Base-by-base conservation (phyloP, 2,113 vertebrate genomes). In the Peromyscus leucopus region DNA sequence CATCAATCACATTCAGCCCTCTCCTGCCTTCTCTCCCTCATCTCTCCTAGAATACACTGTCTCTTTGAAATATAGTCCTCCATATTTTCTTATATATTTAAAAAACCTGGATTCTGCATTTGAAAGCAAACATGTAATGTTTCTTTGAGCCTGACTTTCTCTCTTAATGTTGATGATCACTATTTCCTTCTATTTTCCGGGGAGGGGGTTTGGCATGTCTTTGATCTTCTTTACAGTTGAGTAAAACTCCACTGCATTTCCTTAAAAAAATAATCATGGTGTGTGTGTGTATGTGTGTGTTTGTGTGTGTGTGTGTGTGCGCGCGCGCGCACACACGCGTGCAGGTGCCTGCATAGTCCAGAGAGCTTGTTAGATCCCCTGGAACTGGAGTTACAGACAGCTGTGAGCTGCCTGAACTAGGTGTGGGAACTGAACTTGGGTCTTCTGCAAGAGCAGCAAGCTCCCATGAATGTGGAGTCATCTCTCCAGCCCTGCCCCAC, bases 181-280 rank as follows among this genome's bases (percentile, higher is more conserved):
- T 57, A 42, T 28, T 89, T 75, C 7, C n/a, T 42, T 59, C 24
- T 57, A 19, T 89, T 75, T 75, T 69, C 67, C 67, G 16, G 67
- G 31, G 31, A 2, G 31, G 0, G 16, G 16, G 15, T 5, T 28
- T 31, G 65, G 24, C 17, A 2, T n/a, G 16, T 7, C 42, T 74
- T 39, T 48, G 17, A 51, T 74, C 5, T 17, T 74, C 36, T 57
- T 89, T 59, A 55, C 28, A 8, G 51, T 71, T 89, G 51, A 74
- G 24, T 28, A 57, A 72, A 26, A 57, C 24, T 39, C 36, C 36
- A 89, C 6, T 87, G 36, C 7, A 72, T n/a, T 71, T 26, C 7
- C 26, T 69, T 42, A 46, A 83, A 28, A 83, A 55, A 80, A 48
- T 7, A 51, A 28, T 15, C 15, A 28, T 78, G 42, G 46, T 33